Conservation (phyloP, 2,888 invertebrate species). For the Pristionchus exspectatus region DNA sequence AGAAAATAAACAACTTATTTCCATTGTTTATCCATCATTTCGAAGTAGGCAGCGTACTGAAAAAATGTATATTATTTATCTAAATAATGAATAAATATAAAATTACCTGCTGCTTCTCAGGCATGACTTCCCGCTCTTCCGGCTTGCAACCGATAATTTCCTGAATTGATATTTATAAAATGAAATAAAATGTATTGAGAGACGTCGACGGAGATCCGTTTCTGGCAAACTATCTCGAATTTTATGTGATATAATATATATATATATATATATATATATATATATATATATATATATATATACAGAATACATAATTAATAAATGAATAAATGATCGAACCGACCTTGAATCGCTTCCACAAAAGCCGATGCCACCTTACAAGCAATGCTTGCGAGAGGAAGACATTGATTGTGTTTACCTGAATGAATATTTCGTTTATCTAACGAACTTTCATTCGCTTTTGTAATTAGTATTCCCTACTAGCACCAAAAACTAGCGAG, state of each 20-base stretch:
- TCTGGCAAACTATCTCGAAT: too few species aligned
- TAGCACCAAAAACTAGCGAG: background rate
- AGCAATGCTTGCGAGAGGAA: background rate
- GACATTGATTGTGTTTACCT: slow-evolving; percentile 19
- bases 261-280: too few species aligned
- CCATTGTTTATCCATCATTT: slow-evolving; percentile 30
- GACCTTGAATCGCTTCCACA: slow-evolving; percentile 29
- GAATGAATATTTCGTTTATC: too few species aligned
- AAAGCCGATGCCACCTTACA: background rate
- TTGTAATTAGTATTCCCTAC: too few species aligned
- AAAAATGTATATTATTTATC: background rate
- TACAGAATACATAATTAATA: background rate
- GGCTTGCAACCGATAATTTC: background rate
- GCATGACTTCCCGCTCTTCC: background rate
- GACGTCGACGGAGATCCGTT: too few species aligned
- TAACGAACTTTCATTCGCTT: too few species aligned
- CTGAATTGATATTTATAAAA: background rate
- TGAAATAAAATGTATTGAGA: too few species aligned
- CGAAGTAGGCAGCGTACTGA: slow-evolving; percentile 17
- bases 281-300: too few species aligned
- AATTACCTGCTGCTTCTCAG: background rate
- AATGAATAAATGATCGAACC: background rate
- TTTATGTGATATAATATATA: too few species aligned
- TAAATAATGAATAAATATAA: background rate
- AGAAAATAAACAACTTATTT: background rate